Base-by-base conservation (phyloP, 2,888 invertebrate genomes). In the Drosophila barbarae region DNA sequence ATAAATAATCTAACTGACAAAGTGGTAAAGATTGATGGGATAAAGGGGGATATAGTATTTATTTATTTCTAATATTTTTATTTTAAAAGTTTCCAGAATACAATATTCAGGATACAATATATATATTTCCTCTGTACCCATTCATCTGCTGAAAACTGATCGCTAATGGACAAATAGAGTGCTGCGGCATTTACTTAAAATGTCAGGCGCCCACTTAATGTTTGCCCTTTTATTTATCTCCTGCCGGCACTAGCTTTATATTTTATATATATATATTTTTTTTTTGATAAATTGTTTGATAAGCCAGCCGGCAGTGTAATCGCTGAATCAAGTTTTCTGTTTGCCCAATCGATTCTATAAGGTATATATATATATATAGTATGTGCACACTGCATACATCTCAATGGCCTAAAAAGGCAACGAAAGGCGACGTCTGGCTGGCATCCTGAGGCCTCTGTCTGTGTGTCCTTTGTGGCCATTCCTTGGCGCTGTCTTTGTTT, bases 381-480 rank as follows among this genome's bases (percentile, higher is more conserved):
- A 6, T 18, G 38, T 39, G 10, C 21, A 35, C 5, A 28, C 18
- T 38, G 35, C 30, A 50, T 44, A 63, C 36, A 51, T 51, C 63
- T 44, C 36, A 51, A 61, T 61, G 32, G 13, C 41, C 10, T 18
- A 1, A 61, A 56, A 36, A 28, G 51, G 26, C 49, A 6, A 30
- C 50, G 12, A 30, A 49, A 34, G 34, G 49, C 49, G 34, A 23
- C 49, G 34, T 49, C 49, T 49, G 32, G 21, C 49, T 49, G 34
- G 13, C 32, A 21, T 32, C 18, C 21, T 32, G 13, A 12, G 42
- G 26, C 9, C 13, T 32, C 18, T 12, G 34, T 6, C 34, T 12
- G 12, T 21, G 13, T 6, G 46, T 39, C 36, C 53, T 57, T 47
- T 73, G 59, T 65, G 56, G 66, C 46, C 51, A 56, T 64, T 71